Evolutionary conservation across 2,888 invertebrate species (phyloP).

Genomic region (Fissipunctia ypsillon): DNA sequence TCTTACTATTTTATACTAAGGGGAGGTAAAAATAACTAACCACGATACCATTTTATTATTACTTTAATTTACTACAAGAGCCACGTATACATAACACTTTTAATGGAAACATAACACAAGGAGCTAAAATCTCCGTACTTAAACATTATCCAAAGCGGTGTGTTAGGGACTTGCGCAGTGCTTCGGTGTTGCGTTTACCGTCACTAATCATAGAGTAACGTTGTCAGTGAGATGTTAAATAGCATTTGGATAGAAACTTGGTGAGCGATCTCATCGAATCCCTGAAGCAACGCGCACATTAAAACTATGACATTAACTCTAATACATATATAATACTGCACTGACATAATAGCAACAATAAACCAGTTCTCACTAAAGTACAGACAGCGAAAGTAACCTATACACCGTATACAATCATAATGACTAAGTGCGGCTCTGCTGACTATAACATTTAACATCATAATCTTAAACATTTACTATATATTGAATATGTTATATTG

Average conservation of each 20-base stretch:
- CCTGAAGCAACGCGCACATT: constrained; percentile 26
- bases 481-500: constrained; percentile 44
- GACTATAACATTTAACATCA: constrained; percentile 58
- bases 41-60: constrained; percentile 29
- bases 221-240: background rate
- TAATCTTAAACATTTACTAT: constrained; percentile 57
- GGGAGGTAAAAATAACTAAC: constrained; percentile 35
- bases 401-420: constrained; percentile 42
- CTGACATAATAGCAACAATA: constrained; percentile 18
- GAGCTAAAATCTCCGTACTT: constrained; percentile 8
- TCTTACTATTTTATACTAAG: constrained; percentile 14
- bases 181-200: constrained; percentile 29
- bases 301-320: constrained; percentile 10
- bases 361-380: constrained; percentile 23
- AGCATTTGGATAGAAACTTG: background rate
- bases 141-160: constrained; percentile 32
- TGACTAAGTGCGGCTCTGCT: constrained; percentile 43
- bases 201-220: constrained; percentile 2
- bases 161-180: constrained; percentile 19
- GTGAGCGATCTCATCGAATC: background rate
- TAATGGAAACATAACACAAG: constrained; percentile 48
- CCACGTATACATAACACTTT: constrained; percentile 60
- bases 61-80: constrained; percentile 65
- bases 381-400: constrained; percentile 18
- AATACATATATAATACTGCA: constrained; percentile 33